Base-by-base conservation (phyloP, 2,113 vertebrate genomes). In the Xiphophorus maculatus region DNA sequence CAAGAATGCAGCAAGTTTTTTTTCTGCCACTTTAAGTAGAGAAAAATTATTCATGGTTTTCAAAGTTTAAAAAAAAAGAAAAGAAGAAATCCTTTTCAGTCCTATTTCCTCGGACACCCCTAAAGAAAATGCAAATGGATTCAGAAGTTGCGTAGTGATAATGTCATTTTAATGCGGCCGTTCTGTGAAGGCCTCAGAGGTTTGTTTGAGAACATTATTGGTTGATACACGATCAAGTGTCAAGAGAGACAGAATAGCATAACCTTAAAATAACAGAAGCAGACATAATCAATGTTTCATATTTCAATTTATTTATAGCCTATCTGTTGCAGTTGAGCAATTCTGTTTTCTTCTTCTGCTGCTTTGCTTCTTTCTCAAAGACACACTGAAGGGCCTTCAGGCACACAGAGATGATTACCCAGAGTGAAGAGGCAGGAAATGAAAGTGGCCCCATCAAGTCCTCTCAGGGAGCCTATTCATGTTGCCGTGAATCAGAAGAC, bases 381-480 rank as follows among this genome's bases (percentile, higher is more conserved):
- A 75, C 76, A 70, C 60, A 58, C 25, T 3, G 4, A 69, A n/a
- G 64, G 77, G 44, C 82, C 87, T 83, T 76, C 76, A 58, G 85
- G 82, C 81, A 68, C 66, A 79, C 42, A 60, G 9, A 82, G 72
- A 76, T 91, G 89, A 91, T 92, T 90, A 90, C 73, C 51, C 51
- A 79, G 58, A 75, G 68, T 85, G 44, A 73, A 84, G 79, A 85
- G 68, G 60, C 74, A 89, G 87, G 87, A 92, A 92, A 91, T 91
- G 82, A 91, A 81, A 77, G 77, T 63, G 71, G n/a, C 69, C 73
- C 69, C 71, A 25, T 81, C 30, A 58, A 58, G 75, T 89, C 83
- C 85, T 88, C 89, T 74, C 73, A 74, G 87, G 88, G 80, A 82
- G 48, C 80, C 80, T 73, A 62, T 76, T 85, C 75, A 48, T 17